Evolutionary conservation across 2,797 vertebrate species (phyloP).

Genomic region (Malurus splendens): DNA sequence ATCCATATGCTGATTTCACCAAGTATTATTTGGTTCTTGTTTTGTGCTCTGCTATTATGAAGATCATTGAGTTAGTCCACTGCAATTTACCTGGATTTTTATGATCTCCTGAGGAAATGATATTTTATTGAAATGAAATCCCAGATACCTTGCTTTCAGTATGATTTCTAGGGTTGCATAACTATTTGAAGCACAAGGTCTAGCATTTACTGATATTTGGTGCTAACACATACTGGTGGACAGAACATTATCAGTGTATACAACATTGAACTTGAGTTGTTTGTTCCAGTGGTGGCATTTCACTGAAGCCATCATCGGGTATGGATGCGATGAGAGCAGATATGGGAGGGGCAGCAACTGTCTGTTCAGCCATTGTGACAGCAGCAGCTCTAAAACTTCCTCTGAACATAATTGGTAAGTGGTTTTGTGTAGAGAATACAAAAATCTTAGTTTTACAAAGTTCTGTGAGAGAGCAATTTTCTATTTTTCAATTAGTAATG

Average conservation of each 20-base stretch:
- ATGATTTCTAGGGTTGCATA: not conserved
- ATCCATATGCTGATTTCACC: not conserved
- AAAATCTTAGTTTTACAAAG: not conserved
- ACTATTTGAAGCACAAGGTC: not conserved
- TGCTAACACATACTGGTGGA: not conserved
- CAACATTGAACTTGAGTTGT: not conserved
- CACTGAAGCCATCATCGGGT: conserved; percentile 88
- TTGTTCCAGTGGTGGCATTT: conserved; percentile 87
- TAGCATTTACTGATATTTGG: not conserved
- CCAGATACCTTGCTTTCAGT: not conserved
- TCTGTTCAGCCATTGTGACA: conserved; percentile 89
- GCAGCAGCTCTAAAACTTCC: conserved; percentile 87
- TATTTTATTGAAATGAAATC: not conserved
- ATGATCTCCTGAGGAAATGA: not conserved
- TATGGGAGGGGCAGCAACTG: conserved; percentile 94
- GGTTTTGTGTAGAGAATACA: not conserved
- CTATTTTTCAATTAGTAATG: not conserved
- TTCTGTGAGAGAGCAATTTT: not conserved
- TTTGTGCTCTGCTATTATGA: not conserved
- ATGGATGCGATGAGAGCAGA: conserved; percentile 98
- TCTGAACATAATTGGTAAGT: conserved; percentile 88
- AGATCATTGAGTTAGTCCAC: not conserved
- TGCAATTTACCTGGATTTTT: not conserved
- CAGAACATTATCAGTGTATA: not conserved
- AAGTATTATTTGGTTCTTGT: not conserved